A percentile compares a stretch with the other conserved stretches of the same genome.
phyloP scores from a whole-genome alignment of 2,113 vertebrate genomes.

The Pithys albifrons region DNA sequence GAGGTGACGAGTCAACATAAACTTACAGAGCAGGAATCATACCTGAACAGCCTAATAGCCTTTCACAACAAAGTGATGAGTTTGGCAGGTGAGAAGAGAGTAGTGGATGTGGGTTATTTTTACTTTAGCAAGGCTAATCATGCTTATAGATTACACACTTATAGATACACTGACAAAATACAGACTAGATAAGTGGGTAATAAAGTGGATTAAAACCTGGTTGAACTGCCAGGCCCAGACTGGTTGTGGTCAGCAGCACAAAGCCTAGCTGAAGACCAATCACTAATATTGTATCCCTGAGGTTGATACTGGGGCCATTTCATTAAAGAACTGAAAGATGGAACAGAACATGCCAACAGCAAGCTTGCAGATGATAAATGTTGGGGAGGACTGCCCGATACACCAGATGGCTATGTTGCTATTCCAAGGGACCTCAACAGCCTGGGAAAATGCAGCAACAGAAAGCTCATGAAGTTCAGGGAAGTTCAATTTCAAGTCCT shows the following conservation, averaged over 20 bases:
- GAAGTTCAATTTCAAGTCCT: neutral
- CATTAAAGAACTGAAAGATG: neutral
- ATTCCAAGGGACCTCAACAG: neutral
- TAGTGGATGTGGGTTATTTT: neutral
- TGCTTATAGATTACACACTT: too few species aligned
- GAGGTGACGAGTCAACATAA: neutral
- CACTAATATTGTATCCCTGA: neutral
- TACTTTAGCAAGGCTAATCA: neutral
- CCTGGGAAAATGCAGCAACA: neutral
- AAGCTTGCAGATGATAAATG: neutral
- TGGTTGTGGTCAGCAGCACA: neutral
- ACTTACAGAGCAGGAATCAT: neutral
- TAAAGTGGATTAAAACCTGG: neutral
- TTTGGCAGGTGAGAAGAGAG: neutral
- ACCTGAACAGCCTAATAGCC: neutral
- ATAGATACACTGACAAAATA: neutral
- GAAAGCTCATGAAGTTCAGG: neutral
- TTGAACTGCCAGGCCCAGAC: neutral
- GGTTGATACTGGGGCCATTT: neutral
- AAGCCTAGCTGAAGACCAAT: neutral
- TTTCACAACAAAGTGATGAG: neutral
- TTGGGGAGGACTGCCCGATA: neutral
- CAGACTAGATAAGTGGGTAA: neutral
- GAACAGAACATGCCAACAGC: neutral
- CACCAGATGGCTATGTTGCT: neutral